A percentile compares a stretch with the other conserved stretches of the same genome.
Evolutionary conservation across 1,140 invertebrate species (phyloP).

Genomic region (Drosophila lacteicornis): DNA sequence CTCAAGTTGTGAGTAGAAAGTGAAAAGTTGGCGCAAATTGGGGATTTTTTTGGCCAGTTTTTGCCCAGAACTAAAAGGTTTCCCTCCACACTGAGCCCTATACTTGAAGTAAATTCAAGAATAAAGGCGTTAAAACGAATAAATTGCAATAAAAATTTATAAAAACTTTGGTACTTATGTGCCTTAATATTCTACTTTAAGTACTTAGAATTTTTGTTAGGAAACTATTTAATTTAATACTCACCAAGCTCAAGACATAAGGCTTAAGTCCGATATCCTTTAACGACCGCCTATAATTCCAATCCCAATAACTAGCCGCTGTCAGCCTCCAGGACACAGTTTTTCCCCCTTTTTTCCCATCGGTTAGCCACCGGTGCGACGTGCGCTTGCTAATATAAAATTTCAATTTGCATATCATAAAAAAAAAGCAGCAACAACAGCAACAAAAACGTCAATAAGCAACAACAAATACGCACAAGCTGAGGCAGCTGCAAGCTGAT

Average conservation of each 20-base stretch:
- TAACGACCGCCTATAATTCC: conserved; percentile 64
- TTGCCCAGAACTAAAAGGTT: background rate
- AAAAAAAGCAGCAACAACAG: conserved; percentile 12
- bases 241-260: conserved; percentile 1
- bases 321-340: conserved; percentile 18
- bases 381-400: conserved; percentile 76
- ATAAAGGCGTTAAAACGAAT: background rate
- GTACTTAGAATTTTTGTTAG: too few relatives aligned
- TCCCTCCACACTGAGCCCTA: background rate
- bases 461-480: conserved; percentile 69
- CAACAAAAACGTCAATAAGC: conserved; percentile 66
- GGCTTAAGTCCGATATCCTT: background rate
- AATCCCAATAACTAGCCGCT: conserved; percentile 75
- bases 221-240: background rate
- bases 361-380: conserved; percentile 36
- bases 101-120: background rate
- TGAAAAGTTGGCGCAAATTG: conserved; percentile 59
- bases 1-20: conserved; percentile 35
- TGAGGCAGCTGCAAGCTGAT: conserved; percentile 26
- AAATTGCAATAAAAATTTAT: background rate
- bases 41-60: conserved; percentile 56
- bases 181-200: background rate
- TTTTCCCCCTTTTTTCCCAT: conserved; percentile 35
- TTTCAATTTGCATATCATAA: conserved; percentile 83
- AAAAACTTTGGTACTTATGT: background rate